A percentile compares a stretch with the other conserved stretches of the same genome.
phyloP scores from a whole-genome alignment of 2,888 invertebrate species.

The Timandra comae region DNA sequence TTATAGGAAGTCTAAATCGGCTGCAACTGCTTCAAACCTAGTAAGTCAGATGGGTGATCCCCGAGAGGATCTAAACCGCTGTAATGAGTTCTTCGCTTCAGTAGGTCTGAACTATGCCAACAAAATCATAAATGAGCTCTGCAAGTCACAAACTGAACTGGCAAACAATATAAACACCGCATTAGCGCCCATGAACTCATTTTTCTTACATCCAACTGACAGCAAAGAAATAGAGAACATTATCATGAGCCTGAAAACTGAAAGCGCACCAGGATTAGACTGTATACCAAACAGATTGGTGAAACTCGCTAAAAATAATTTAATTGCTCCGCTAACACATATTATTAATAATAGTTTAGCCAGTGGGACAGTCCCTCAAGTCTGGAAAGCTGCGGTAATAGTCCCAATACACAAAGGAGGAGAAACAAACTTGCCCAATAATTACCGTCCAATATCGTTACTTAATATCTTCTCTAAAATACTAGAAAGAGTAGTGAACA shows the following conservation, averaged over 20 bases:
- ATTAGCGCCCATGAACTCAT: neutral
- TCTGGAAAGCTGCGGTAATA: neutral
- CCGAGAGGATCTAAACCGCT: neutral
- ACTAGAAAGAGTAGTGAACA: neutral
- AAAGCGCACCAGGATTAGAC: neutral
- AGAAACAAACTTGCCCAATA: neutral
- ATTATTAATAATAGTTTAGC: neutral
- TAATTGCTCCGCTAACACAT: neutral
- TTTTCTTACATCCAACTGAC: neutral
- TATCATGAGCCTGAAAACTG: neutral
- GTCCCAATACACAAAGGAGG: too few relatives aligned
- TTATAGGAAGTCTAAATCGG: too few relatives aligned
- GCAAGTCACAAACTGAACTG: neutral
- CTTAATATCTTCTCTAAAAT: neutral
- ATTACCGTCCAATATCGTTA: neutral
- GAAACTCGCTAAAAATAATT: too few relatives aligned
- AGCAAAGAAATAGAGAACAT: neutral
- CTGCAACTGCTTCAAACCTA: too few relatives aligned
- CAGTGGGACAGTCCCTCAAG: neutral
- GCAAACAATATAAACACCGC: neutral
- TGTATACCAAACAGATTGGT: neutral
- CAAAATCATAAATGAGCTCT: neutral
- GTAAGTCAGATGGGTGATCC: too few relatives aligned
- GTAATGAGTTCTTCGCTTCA: neutral
- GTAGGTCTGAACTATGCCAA: neutral